phyloP scores from a whole-genome alignment of 2,888 invertebrate genomes.

The Dione juno region DNA sequence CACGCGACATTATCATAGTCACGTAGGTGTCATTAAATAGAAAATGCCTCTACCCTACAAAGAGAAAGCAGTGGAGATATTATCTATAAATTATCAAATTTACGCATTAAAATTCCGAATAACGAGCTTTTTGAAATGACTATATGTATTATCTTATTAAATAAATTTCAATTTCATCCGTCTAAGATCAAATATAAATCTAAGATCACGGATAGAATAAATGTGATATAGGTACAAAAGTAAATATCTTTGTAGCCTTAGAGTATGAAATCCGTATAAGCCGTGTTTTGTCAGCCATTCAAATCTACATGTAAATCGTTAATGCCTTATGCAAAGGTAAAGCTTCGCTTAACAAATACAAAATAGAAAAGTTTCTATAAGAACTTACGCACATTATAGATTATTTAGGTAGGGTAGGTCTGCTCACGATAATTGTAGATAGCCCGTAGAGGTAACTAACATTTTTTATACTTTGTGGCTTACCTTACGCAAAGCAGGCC shows the following conservation, averaged over 20 bases:
- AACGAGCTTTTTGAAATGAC: neutral
- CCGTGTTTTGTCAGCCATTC: conserved; percentile 19
- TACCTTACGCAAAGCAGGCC: too few species aligned
- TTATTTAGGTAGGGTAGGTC: neutral
- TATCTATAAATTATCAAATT: neutral
- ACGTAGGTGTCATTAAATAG: too few species aligned
- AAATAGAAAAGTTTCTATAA: neutral
- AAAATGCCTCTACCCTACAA: too few species aligned
- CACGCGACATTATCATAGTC: too few species aligned
- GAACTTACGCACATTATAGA: neutral
- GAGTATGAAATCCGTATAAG: conserved; percentile 9
- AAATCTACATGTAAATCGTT: conserved; percentile 9
- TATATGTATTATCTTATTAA: neutral
- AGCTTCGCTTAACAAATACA: neutral
- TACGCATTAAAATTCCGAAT: neutral
- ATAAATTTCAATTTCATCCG: neutral
- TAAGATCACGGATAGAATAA: neutral
- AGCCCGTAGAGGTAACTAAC: too few species aligned
- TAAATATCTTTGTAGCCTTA: neutral
- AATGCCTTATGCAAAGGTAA: conserved; percentile 14
- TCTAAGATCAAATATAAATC: neutral
- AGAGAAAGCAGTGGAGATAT: too few species aligned
- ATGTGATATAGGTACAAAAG: neutral
- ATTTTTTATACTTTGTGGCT: too few species aligned
- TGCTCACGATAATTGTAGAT: neutral